These are phyloP conservation scores for Sabatieria punctata DNA, from an alignment of 2,888 invertebrate genomes.

Conservation along the genomic window DNA sequence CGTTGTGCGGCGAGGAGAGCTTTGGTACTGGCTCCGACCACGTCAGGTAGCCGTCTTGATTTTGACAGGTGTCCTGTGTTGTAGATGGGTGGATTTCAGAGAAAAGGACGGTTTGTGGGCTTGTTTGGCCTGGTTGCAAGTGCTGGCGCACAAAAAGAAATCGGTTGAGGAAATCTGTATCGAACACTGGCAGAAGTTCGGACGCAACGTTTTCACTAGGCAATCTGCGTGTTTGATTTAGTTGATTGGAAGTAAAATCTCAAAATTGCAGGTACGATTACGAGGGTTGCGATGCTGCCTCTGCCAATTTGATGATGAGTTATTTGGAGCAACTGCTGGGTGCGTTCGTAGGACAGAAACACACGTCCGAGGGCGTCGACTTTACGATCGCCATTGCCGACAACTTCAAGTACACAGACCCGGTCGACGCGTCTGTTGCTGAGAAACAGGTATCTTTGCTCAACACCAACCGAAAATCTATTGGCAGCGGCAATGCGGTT, in stretches of 20 bases:
- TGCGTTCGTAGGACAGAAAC: constrained; percentile 31
- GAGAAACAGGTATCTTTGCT: constrained; percentile 51
- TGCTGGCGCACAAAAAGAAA: constrained; percentile 54
- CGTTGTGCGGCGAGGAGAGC: constrained; percentile 91
- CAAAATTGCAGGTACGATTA: constrained; percentile 63
- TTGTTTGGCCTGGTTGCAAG: constrained; percentile 81
- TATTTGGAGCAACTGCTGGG: constrained; percentile 53
- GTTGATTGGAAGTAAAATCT: too few relatives aligned
- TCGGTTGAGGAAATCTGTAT: constrained; percentile 64
- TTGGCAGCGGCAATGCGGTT: not conserved
- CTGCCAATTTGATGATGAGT: constrained; percentile 75
- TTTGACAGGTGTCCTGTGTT: not conserved
- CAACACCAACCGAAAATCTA: not conserved
- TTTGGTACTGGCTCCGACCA: constrained; percentile 96
- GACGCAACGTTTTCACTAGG: constrained; percentile 90
- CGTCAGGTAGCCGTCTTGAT: constrained; percentile 46
- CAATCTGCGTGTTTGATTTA: constrained; percentile 36
- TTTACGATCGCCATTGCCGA: constrained; percentile 65
- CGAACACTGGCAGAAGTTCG: constrained; percentile 74
- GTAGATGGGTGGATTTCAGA: constrained; percentile 34
- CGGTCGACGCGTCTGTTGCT: constrained; percentile 74
- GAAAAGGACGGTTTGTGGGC: constrained; percentile 99
- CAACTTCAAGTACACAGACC: constrained; percentile 88
- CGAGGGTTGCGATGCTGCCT: constrained; percentile 75
- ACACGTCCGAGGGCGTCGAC: constrained; percentile 39